These are phyloP conservation scores for Petrocephalus sullivani DNA, from an alignment of 2,797 vertebrate species.

Conservation along the genomic window DNA sequence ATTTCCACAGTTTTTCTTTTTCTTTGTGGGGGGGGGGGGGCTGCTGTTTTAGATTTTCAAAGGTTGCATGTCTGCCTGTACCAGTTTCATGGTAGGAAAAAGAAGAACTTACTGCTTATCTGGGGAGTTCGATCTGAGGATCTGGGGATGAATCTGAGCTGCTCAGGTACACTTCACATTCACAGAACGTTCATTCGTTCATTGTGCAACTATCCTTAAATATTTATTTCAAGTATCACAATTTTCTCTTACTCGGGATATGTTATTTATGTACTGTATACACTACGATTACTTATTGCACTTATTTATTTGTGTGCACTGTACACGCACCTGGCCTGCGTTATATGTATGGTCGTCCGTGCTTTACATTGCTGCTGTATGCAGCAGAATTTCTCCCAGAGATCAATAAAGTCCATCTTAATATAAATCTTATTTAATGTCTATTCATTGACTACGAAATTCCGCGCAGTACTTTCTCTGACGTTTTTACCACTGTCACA, in stretches of 20 bases:
- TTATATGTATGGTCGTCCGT: not conserved
- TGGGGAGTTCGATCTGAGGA: not conserved
- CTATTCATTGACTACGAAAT: not conserved
- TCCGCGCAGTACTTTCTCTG: not conserved
- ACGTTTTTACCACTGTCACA: not conserved
- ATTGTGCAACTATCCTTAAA: not conserved
- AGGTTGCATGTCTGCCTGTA: not conserved
- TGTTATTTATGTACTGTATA: not conserved
- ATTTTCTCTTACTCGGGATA: not conserved
- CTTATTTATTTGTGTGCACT: not conserved
- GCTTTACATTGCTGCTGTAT: not conserved
- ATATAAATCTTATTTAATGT: not conserved
- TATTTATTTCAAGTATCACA: not conserved
- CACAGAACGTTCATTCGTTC: not conserved
- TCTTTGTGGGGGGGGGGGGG: not conserved
- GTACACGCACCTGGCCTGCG: not conserved
- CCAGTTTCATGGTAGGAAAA: not conserved
- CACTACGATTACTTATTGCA: not conserved
- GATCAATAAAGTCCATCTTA: not conserved
- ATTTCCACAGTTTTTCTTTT: not conserved
- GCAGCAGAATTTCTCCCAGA: not conserved
- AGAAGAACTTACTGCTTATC: not conserved
- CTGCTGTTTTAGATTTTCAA: not conserved
- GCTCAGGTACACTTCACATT: not conserved
- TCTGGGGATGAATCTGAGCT: not conserved